Conservation (phyloP, 2,888 invertebrate species). For the Cerastoderma edule region DNA sequence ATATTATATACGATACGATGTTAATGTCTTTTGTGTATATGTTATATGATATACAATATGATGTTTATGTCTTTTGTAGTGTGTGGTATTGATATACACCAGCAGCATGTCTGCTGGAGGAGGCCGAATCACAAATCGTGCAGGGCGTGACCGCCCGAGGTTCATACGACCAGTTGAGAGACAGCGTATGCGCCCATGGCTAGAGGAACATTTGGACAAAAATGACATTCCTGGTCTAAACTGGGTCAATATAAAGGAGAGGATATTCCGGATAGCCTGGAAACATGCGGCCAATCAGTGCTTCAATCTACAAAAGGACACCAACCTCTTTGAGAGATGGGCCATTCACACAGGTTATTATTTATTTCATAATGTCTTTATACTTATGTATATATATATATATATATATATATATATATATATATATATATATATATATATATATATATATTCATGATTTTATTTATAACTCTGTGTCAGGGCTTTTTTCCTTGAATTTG, state of each 20-base stretch:
- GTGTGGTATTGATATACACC: not conserved
- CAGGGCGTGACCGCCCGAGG: conserved; percentile 38
- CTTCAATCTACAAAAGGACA: conserved; percentile 76
- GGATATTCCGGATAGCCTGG: conserved; percentile 78
- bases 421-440: no score
- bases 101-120: conserved; percentile 4
- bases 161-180: conserved; percentile 74
- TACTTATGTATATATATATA: no score
- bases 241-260: conserved; percentile 74
- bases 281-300: conserved; percentile 80
- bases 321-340: conserved; percentile 79
- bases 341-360: conserved; percentile 81
- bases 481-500: no score
- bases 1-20: no score
- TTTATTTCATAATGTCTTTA: no score
- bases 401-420: no score
- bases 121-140: conserved; percentile 30
- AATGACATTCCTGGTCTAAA: conserved; percentile 71
- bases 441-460: no score
- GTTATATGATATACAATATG: no score
- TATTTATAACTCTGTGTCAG: no score
- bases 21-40: no score
- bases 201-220: conserved; percentile 73
- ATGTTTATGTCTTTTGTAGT: no score
- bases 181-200: conserved; percentile 80